phyloP scores from a whole-genome alignment of 1,140 invertebrate genomes.

The Brachionus sp. region DNA sequence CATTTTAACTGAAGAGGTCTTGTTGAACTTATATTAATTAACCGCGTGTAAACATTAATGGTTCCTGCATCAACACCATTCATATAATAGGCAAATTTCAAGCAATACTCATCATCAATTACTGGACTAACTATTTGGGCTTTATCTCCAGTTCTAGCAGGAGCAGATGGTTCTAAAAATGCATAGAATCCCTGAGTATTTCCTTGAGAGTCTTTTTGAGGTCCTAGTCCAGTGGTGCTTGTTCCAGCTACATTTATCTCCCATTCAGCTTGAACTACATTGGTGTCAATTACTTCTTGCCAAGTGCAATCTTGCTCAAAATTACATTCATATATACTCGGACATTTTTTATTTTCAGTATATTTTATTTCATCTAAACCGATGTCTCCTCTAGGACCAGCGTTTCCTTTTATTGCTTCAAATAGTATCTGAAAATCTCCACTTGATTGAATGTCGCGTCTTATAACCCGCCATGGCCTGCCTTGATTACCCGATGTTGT shows the following conservation, averaged over 20 bases:
- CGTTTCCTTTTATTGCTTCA: slow-evolving; percentile 11
- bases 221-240: not conserved
- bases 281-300: slow-evolving; percentile 15
- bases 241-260: slow-evolving; percentile 4
- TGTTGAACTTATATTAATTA: slow-evolving; percentile 13
- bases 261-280: slow-evolving; percentile 22
- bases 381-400: not conserved
- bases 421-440: slow-evolving; percentile 14
- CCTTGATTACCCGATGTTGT: slow-evolving; percentile 21
- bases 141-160: slow-evolving; percentile 46
- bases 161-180: slow-evolving; percentile 52
- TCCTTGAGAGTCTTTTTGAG: not conserved
- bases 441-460: not conserved
- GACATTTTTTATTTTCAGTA: not conserved
- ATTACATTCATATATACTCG: slow-evolving; percentile 22
- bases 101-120: slow-evolving; percentile 8
- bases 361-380: slow-evolving; percentile 19
- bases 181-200: slow-evolving; percentile 47
- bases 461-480: not conserved
- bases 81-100: slow-evolving; percentile 25
- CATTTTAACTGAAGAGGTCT: slow-evolving; percentile 44
- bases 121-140: slow-evolving; percentile 15
- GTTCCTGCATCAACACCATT: slow-evolving; percentile 6
- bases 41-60: slow-evolving; percentile 2
- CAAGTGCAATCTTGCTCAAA: slow-evolving; percentile 4